Evolutionary conservation across 2,888 invertebrate genomes (phyloP).

Genomic region (Xestia xanthographa): DNA sequence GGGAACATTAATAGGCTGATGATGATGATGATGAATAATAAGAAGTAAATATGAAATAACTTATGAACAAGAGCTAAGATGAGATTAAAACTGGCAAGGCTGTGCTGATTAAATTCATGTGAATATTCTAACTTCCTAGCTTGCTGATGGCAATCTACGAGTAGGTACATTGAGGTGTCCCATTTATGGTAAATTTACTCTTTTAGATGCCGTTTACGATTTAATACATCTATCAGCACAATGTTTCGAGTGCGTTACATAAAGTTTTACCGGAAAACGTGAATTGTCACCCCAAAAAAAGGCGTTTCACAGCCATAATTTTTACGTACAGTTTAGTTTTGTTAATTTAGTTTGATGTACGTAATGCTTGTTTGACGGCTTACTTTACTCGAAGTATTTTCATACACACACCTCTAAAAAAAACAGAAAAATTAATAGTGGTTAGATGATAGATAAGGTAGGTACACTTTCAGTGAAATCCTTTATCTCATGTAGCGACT

Average conservation of each 20-base stretch:
- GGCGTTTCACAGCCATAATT: neutral
- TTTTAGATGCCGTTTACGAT: neutral
- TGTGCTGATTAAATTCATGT: neutral
- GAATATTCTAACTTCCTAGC: neutral
- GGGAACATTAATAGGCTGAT: no score
- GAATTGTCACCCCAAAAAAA: neutral
- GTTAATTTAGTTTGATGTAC: neutral
- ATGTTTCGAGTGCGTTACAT: neutral
- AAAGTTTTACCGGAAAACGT: neutral
- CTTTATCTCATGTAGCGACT: conserved; percentile 19
- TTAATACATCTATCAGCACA: neutral
- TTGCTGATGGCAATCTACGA: neutral
- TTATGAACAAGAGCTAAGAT: neutral
- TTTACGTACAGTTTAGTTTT: neutral
- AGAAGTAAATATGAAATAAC: neutral
- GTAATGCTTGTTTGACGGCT: neutral
- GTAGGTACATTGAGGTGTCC: neutral
- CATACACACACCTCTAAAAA: neutral
- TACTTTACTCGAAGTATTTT: no score
- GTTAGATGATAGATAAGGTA: neutral
- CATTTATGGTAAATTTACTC: neutral
- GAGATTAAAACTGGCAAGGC: neutral
- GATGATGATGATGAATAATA: no score
- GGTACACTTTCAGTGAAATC: neutral
- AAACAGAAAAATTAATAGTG: neutral